Conservation (phyloP, 2,113 vertebrate genomes). For the Nothocercus julius region DNA sequence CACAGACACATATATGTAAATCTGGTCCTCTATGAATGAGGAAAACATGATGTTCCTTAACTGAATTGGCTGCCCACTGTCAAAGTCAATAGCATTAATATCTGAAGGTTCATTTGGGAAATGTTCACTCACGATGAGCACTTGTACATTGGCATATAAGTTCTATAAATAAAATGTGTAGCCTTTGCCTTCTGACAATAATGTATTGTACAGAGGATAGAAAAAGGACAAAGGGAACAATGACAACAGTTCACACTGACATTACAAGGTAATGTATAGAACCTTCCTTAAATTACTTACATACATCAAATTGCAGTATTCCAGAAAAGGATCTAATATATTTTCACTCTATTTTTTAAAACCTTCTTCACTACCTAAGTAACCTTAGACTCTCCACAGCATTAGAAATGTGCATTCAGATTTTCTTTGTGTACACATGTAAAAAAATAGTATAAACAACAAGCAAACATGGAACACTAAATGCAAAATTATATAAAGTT, state of each 20-base stretch:
- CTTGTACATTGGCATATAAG: constrained; percentile 47
- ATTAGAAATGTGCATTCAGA: constrained; percentile 53
- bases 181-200: not conserved
- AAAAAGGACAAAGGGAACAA: constrained; percentile 1
- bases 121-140: constrained; percentile 50
- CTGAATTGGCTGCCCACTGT: not conserved
- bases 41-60: not conserved
- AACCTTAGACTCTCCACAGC: constrained; percentile 31
- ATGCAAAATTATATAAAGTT: constrained; percentile 34
- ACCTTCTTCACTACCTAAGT: constrained; percentile 45
- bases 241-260: constrained; percentile 14
- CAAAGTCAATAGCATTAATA: constrained; percentile 53
- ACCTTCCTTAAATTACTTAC: not conserved
- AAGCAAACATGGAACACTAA: constrained; percentile 47
- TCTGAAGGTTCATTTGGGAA: constrained; percentile 57
- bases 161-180: constrained; percentile 39
- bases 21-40: not conserved
- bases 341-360: constrained; percentile 50
- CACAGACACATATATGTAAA: not conserved
- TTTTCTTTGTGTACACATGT: constrained; percentile 54
- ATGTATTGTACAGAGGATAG: not conserved
- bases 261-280: not conserved
- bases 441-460: constrained; percentile 58
- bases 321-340: not conserved
- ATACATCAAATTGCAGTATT: not conserved